phyloP scores from a whole-genome alignment of 2,797 vertebrate genomes.

The Protosalanx chinensis region DNA sequence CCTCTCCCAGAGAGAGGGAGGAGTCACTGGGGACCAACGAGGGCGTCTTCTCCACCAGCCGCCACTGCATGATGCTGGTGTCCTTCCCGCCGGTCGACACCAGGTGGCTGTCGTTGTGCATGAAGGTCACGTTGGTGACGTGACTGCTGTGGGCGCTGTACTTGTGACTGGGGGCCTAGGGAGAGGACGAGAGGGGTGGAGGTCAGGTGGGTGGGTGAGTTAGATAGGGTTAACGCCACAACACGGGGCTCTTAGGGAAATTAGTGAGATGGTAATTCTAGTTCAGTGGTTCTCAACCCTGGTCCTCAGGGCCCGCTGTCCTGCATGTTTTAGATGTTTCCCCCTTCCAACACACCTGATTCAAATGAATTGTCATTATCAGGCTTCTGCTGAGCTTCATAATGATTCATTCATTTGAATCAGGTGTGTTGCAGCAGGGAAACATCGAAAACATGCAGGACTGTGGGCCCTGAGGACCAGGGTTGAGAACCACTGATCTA shows the following conservation, averaged over 20 bases:
- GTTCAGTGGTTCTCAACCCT: no score
- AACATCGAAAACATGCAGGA: no score
- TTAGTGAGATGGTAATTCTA: neutral
- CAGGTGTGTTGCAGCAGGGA: no score
- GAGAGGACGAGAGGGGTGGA: slow-evolving; percentile 47
- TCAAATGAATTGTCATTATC: no score
- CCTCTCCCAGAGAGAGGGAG: slow-evolving; percentile 52
- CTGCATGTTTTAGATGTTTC: no score
- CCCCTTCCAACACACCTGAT: no score
- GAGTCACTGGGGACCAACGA: slow-evolving; percentile 48
- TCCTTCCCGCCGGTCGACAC: slow-evolving; percentile 97
- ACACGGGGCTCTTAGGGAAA: neutral
- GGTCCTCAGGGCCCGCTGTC: no score
- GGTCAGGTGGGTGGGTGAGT: neutral
- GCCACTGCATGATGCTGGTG: slow-evolving; percentile 97
- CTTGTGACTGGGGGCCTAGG: slow-evolving; percentile 92
- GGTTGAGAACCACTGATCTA: no score
- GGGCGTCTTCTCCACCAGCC: slow-evolving; percentile 81
- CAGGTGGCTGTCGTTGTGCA: slow-evolving; percentile 85
- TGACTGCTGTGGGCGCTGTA: slow-evolving; percentile 98
- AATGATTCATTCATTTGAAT: no score
- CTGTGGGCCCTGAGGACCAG: no score
- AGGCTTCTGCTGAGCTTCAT: no score
- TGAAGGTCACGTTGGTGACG: slow-evolving; percentile 97
- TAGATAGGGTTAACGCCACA: neutral